Evolutionary conservation across 2,888 invertebrate species (phyloP).

Genomic region (Cyclophora albipunctata): DNA sequence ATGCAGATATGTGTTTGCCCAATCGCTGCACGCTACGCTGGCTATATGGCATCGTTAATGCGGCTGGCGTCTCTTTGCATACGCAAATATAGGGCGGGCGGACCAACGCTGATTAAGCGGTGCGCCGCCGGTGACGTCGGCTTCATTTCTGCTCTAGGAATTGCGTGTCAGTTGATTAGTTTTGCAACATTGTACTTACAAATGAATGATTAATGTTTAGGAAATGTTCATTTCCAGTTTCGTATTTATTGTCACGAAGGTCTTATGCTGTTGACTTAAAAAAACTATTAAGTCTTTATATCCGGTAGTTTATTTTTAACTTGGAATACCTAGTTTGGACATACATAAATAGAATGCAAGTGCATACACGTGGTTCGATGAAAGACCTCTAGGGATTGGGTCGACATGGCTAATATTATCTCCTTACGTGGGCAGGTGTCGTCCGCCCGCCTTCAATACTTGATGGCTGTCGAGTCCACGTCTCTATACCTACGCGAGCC

Average conservation of each 20-base stretch:
- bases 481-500: conserved; percentile 35
- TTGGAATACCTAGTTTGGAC: not conserved
- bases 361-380: conserved; percentile 5
- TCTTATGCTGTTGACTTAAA: not conserved
- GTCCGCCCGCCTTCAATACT: conserved; percentile 49
- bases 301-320: no score
- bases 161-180: conserved; percentile 57
- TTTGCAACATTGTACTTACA: conserved; percentile 33
- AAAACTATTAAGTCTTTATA: no score
- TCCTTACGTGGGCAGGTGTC: conserved; percentile 31
- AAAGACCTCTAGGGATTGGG: conserved; percentile 9
- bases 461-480: conserved; percentile 40
- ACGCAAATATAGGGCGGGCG: conserved; percentile 74
- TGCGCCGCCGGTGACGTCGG: conserved; percentile 55
- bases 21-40: conserved; percentile 74
- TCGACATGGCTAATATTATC: conserved; percentile 40
- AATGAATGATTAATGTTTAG: conserved; percentile 19
- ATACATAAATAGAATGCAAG: not conserved
- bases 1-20: conserved; percentile 77
- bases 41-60: conserved; percentile 76
- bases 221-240: conserved; percentile 5
- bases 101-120: conserved; percentile 72
- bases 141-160: conserved; percentile 59
- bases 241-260: not conserved
- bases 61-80: conserved; percentile 74